phyloP scores from a whole-genome alignment of 2,888 invertebrate species.

The Caenorhabditis sp. region DNA sequence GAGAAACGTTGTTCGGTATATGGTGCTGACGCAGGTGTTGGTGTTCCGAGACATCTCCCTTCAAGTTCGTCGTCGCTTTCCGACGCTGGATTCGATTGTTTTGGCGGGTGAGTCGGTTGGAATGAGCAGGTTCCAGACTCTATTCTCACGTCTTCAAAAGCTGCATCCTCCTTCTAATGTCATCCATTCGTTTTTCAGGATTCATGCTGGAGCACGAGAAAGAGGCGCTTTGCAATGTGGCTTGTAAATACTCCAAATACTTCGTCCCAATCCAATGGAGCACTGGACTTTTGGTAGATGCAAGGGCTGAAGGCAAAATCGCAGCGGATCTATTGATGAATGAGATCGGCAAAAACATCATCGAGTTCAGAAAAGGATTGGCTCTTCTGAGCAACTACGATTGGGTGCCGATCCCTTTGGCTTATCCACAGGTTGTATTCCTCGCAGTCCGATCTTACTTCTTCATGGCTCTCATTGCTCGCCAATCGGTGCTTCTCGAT shows the following conservation, averaged over 20 bases:
- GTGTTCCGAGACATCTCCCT: constrained; percentile 75
- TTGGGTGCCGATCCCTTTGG: constrained; percentile 80
- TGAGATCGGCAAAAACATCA: constrained; percentile 74
- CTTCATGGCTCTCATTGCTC: constrained; percentile 77
- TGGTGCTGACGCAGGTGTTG: constrained; percentile 79
- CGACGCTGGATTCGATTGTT: constrained; percentile 72
- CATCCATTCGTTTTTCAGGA: too few species aligned
- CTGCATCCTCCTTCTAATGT: background rate
- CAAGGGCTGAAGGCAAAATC: constrained; percentile 71
- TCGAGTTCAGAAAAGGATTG: constrained; percentile 73
- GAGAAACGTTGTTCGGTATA: constrained; percentile 78
- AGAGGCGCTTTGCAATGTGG: constrained; percentile 43
- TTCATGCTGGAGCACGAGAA: constrained; percentile 72
- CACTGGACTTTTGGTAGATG: constrained; percentile 69
- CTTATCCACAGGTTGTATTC: constrained; percentile 82
- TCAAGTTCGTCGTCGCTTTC: constrained; percentile 74
- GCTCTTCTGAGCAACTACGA: constrained; percentile 76
- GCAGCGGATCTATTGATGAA: constrained; percentile 73
- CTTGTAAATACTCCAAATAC: constrained; percentile 68
- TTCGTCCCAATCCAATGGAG: constrained; percentile 76
- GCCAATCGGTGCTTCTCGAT: constrained; percentile 77
- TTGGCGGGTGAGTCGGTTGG: constrained; percentile 72
- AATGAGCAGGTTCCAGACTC: too few species aligned
- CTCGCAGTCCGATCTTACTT: constrained; percentile 81
- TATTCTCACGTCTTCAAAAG: too few species aligned